Percentiles rank a stretch among this genome's conserved stretches.
Evolutionary conservation across 1,140 invertebrate genomes (phyloP).

Genomic region (Magallana gigas): DNA sequence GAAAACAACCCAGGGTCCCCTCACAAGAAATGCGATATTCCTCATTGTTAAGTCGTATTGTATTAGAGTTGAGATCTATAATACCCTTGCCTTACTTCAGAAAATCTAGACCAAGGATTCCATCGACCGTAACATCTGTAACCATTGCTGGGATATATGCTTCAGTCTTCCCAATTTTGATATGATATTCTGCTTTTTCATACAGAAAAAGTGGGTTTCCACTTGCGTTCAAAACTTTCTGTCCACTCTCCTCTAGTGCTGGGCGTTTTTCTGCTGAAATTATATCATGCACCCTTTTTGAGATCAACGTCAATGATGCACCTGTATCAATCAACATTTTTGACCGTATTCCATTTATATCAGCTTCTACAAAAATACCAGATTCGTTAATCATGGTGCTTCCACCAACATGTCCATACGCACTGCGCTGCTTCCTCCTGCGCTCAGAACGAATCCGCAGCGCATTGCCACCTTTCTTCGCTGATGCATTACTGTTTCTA

Average conservation of each 20-base stretch:
- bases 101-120: conserved; percentile 21
- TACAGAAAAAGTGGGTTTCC: background rate
- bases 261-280: background rate
- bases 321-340: conserved; percentile 45
- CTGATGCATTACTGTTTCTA: background rate
- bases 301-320: conserved; percentile 15
- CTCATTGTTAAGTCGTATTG: background rate
- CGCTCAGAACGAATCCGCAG: background rate
- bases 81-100: conserved; percentile 3
- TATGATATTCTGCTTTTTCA: background rate
- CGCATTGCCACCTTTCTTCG: background rate
- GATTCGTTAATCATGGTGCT: conserved; percentile 8
- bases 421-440: background rate
- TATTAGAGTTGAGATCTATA: background rate
- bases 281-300: background rate
- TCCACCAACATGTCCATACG: background rate
- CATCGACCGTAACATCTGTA: conserved; percentile 16
- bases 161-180: background rate
- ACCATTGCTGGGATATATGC: background rate
- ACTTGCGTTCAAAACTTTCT: conserved; percentile 22
- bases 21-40: background rate
- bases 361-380: conserved; percentile 23
- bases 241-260: background rate
- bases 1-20: conserved; percentile 2
- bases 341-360: background rate